Evolutionary conservation across 2,113 vertebrate genomes (phyloP).

Genomic region (Calypte anna): DNA sequence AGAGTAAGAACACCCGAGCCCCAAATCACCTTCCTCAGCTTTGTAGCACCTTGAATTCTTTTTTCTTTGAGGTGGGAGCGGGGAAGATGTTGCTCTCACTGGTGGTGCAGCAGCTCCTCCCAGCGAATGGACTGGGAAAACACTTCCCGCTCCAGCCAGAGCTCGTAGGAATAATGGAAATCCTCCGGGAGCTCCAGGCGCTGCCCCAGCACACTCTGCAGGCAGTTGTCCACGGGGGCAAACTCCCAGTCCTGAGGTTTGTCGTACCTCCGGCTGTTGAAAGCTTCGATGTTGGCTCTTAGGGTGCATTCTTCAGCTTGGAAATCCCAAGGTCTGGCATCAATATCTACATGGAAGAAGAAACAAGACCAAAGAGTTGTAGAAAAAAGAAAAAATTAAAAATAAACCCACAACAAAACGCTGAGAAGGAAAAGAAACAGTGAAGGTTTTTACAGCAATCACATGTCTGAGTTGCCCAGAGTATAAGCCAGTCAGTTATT

Average conservation of each 20-base stretch:
- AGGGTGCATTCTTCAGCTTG: slow-evolving; percentile 97
- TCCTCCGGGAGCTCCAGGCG: slow-evolving; percentile 89
- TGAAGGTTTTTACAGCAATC: neutral
- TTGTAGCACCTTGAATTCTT: neutral
- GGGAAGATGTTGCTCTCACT: slow-evolving; percentile 40
- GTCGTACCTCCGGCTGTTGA: slow-evolving; percentile 92
- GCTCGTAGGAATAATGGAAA: slow-evolving; percentile 94
- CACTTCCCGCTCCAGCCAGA: slow-evolving; percentile 96
- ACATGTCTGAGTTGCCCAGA: fast-evolving
- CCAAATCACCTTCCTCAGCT: neutral
- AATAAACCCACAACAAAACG: neutral
- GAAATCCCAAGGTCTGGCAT: slow-evolving; percentile 97
- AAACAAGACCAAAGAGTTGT: fast-evolving
- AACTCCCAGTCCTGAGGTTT: slow-evolving; percentile 85
- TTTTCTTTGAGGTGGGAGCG: neutral
- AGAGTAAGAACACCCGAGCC: neutral
- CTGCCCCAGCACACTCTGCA: slow-evolving; percentile 96
- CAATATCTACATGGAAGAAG: slow-evolving; percentile 81
- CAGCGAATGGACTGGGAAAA: slow-evolving; percentile 96
- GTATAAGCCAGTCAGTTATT: neutral
- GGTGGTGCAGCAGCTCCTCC: slow-evolving; percentile 90
- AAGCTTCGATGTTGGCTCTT: slow-evolving; percentile 93
- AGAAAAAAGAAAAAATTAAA: neutral
- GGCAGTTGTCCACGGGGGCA: slow-evolving; percentile 92
- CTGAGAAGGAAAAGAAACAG: neutral